Conservation (phyloP, 2,888 invertebrate genomes). For the Drosophila austrosaltans region DNA sequence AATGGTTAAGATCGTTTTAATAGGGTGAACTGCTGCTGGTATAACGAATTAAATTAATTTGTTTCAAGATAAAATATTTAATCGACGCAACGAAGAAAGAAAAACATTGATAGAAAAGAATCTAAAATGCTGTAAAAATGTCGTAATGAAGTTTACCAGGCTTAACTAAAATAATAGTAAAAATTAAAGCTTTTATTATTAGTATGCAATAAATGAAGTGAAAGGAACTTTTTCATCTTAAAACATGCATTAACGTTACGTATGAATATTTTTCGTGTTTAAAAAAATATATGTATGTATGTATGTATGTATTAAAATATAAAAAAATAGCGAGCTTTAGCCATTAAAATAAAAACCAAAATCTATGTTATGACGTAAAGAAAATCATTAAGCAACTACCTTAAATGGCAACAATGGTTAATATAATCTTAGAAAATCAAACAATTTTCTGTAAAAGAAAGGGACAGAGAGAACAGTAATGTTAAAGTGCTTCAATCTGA, state of each 20-base stretch:
- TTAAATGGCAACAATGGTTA: background rate
- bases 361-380: background rate
- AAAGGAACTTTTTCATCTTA: background rate
- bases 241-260: background rate
- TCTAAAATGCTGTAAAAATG: background rate
- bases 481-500: slow-evolving; percentile 18
- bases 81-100: background rate
- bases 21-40: background rate
- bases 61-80: background rate
- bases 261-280: too few species aligned
- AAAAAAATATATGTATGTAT: too few species aligned
- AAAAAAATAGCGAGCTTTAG: too few species aligned
- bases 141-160: background rate
- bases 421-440: background rate
- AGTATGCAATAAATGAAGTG: too few species aligned
- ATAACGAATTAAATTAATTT: background rate
- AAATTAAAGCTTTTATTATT: too few species aligned
- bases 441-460: background rate
- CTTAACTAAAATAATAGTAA: too few species aligned
- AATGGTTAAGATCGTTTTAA: too few species aligned
- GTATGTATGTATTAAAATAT: too few species aligned
- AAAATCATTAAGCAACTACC: background rate
- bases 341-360: too few species aligned
- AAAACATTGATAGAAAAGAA: background rate
- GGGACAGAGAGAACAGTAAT: slow-evolving; percentile 12